Base-by-base conservation (phyloP, 2,888 invertebrate species). In the Chelonus formosanus region DNA sequence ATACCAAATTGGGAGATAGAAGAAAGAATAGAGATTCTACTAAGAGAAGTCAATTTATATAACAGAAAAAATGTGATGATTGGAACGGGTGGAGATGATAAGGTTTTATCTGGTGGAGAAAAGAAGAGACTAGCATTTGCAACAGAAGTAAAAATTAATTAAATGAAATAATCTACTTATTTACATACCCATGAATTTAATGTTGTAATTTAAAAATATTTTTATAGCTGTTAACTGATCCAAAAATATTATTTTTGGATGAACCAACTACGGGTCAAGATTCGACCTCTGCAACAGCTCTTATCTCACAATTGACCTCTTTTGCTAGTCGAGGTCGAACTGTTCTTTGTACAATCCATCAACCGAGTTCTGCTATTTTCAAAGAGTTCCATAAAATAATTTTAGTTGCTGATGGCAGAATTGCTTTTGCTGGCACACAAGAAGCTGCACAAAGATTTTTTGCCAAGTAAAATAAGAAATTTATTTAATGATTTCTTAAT, bases 211-310 rank as follows among this genome's bases (percentile, higher is more conserved):
- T 58, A 5, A 4, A 45, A 3, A 6, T n/a, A 67, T 65, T 54
- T 68, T 48, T 62, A 8, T 81, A 93, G 91, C 86, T 95, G 45
- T 84, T 98, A 62, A 96, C 95, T 48, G 94, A 97, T 85, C 98
- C 98, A 0, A 90, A 93, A 0, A 87, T 98, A 44, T 85, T 98
- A 48, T 97, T 98, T 85, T 94, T 96, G 80, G 98, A 98, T 78
- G 98, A 98, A 80, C 97, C 97, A 5, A 98, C 98, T 0, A 97
- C 97, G 0, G 96, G 97, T 0, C 83, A 93, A 64, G 98, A 98
- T 83, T 95, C 96, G 0, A 96, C 91, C 77, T 96, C 96, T 80
- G 97, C 98, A 0, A 92, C 92, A 80, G 94, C 92, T 80, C 86
- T 98, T 65, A 90, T 94, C 64, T 86, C 88, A 4, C 87, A 92